Base-by-base conservation (phyloP, 2,113 vertebrate genomes). In the Edolisoma coerulescens region DNA sequence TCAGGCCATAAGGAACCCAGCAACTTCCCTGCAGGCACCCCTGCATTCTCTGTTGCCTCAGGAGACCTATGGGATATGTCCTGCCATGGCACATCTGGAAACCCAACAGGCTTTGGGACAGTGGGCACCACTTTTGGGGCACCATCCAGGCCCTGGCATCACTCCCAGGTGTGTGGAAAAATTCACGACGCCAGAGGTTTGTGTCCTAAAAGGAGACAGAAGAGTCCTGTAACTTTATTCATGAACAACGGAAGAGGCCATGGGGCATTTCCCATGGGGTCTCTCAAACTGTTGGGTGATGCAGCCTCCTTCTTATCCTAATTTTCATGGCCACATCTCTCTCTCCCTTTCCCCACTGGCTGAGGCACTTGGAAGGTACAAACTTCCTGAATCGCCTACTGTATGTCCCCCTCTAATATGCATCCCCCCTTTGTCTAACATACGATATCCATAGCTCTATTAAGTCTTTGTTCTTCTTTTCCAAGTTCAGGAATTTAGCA, bases 61-160 rank as follows among this genome's bases (percentile, higher is more conserved):
- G 59, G 50, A 73, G 15, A 37, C 7, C 13, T 57, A 18, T 28
- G 33, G 27, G 37, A 37, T 65, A n/a, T 81, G 32, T 33, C 27
- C 15, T 0, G 1, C 18, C 32, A 33, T 28, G 32, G 59, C 44
- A 44, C 1, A 1, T 59, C 44, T 1, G 1, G 37, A 65, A 74
- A 33, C 16, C 12, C 3, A 65, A 11, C 37, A 33, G 19, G 27
- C 19, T 74, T 44, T 59, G 52, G 27, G 37, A 89, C 27, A 16
- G 44, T 8, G 16, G 26, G 44, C 22, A 73, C 44, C 1, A 2
- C 50, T 52, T 67, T 37, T 32, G 21, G 45, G 32, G 14, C 16
- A 37, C 3, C 18, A 37, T 77, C 37, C 32, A 50, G 20, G 32
- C 37, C 37, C 33, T 77, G 53, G 27, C 15, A 33, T 52, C 8